A percentile compares a stretch with the other conserved stretches of the same genome.
These are phyloP conservation scores for Argentina silus DNA, from an alignment of 2,797 vertebrate species.

Conservation along the genomic window DNA sequence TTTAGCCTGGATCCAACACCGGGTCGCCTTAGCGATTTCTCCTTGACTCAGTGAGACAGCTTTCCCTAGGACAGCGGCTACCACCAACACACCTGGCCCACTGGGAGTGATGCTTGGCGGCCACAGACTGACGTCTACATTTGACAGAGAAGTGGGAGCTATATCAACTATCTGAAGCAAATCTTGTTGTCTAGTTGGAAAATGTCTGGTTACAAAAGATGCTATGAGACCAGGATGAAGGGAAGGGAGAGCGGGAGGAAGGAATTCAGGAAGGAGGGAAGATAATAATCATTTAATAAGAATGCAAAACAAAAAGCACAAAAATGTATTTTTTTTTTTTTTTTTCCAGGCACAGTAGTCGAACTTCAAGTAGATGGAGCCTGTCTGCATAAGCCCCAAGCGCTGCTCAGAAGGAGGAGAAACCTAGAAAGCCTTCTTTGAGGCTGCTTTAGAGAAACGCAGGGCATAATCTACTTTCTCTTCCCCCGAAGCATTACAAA, in stretches of 20 bases:
- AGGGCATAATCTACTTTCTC: constrained; percentile 66
- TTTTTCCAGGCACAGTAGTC: constrained; percentile 47
- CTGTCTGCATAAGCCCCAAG: constrained; percentile 59
- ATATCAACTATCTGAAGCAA: constrained; percentile 28
- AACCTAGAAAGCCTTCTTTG: constrained; percentile 65
- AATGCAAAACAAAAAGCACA: constrained; percentile 26
- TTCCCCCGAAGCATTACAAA: constrained; percentile 67
- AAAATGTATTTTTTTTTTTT: too few species aligned
- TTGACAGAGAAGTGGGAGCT: neutral
- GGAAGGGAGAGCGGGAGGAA: neutral
- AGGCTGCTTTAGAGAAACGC: constrained; percentile 58
- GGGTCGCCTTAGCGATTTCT: constrained; percentile 29
- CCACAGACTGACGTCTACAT: neutral
- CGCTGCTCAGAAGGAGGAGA: constrained; percentile 51
- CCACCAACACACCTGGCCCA: neutral
- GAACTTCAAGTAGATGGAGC: constrained; percentile 52
- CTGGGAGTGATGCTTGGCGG: neutral
- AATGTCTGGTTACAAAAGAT: neutral
- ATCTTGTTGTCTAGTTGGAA: constrained; percentile 14
- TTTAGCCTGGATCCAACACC: constrained; percentile 48
- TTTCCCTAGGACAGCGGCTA: neutral
- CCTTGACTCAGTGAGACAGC: constrained; percentile 33
- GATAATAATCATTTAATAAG: constrained; percentile 30
- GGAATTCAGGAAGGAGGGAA: neutral
- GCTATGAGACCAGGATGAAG: neutral